Conservation (phyloP, 2,113 vertebrate genomes). For the Bucco capensis region DNA sequence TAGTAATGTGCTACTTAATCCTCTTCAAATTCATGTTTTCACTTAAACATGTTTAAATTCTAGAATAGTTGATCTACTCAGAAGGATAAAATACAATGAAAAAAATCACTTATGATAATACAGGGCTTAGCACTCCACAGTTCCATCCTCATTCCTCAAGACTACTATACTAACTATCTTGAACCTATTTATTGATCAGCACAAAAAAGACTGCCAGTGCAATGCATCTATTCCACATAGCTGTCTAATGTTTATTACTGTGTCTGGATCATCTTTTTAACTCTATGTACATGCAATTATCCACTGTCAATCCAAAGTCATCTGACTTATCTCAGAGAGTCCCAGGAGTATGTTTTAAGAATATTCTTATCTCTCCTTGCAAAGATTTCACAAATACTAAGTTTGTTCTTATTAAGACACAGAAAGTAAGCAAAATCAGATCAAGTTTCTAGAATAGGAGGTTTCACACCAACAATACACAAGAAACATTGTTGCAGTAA, state of each 20-base stretch:
- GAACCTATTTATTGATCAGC: neutral
- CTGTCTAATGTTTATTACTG: neutral
- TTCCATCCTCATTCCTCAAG: neutral
- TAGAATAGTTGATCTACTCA: neutral
- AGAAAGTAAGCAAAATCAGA: neutral
- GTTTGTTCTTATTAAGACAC: neutral
- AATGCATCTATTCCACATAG: neutral
- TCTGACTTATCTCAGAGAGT: neutral
- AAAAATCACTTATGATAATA: neutral
- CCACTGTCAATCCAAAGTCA: neutral
- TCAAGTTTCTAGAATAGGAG: neutral
- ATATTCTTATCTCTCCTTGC: neutral
- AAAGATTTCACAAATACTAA: neutral
- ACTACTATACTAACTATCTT: neutral
- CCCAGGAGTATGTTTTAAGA: neutral
- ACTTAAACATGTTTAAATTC: neutral
- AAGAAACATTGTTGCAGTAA: accelerated
- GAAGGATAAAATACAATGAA: neutral
- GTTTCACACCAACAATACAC: neutral
- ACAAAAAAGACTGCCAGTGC: neutral
- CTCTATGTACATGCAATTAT: neutral
- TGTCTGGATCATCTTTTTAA: neutral
- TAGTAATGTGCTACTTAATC: neutral
- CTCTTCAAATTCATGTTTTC: neutral
- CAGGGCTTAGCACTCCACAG: neutral